These are phyloP conservation scores for Exaiptasia diaphana DNA, from an alignment of 64 coral and sea anemone species.

Conservation along the genomic window DNA sequence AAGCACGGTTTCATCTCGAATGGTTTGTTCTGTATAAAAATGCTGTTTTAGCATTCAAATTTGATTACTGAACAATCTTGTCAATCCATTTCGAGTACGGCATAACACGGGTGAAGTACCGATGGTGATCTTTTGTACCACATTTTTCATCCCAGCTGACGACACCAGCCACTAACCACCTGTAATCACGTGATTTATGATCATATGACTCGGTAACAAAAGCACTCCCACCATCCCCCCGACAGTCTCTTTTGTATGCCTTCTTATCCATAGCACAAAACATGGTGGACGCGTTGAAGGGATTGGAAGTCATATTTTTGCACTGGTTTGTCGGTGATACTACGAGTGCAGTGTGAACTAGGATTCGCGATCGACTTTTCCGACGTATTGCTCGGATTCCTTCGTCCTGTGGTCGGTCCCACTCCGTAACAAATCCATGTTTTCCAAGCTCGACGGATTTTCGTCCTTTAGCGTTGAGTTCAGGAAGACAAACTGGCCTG, in stretches of 20 bases:
- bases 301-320: conserved; percentile 14
- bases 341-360: conserved; percentile 22
- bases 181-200: conserved; percentile 5
- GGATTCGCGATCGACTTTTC: not conserved
- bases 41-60: too few relatives aligned
- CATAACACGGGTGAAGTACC: conserved; percentile 45
- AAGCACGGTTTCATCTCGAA: too few relatives aligned
- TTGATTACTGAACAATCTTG: not conserved
- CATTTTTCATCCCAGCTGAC: conserved; percentile 59
- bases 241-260: conserved; percentile 8
- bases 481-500: conserved; percentile 32
- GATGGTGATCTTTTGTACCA: conserved; percentile 13
- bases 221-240: conserved; percentile 41
- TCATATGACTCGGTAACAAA: conserved; percentile 46
- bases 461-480: not conserved
- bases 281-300: conserved; percentile 41
- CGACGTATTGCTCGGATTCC: not conserved
- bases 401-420: conserved; percentile 2
- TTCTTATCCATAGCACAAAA: conserved; percentile 39
- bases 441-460: conserved; percentile 8
- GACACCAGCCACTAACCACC: conserved; percentile 35
- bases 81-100: conserved; percentile 45
- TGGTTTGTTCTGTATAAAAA: too few relatives aligned
- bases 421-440: conserved; percentile 42
- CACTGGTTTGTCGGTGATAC: conserved; percentile 10